Conservation (phyloP, 2,888 invertebrate species). For the Apomyelois bistriatella region DNA sequence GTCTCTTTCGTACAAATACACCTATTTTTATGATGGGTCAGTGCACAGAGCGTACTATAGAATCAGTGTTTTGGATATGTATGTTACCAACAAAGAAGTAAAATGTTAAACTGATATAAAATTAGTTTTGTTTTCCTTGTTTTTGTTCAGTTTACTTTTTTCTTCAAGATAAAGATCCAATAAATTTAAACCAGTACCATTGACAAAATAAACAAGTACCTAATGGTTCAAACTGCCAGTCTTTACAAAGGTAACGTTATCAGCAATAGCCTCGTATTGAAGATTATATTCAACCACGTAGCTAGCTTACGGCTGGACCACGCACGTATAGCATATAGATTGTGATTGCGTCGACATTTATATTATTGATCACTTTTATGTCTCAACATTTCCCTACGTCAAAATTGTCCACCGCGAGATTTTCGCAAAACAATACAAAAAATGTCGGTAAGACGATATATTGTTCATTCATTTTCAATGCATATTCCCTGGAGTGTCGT, state of each 20-base stretch:
- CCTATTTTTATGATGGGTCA: too few species aligned
- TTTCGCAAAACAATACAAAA: background rate
- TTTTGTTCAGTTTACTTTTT: too few species aligned
- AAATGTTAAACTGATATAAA: too few species aligned
- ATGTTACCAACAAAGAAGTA: too few species aligned
- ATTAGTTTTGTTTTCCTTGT: too few species aligned
- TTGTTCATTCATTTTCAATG: conserved; percentile 27
- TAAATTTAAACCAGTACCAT: too few species aligned
- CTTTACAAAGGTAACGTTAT: conserved; percentile 67
- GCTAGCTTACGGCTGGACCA: background rate
- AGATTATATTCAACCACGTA: conserved; percentile 59
- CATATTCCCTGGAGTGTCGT: conserved; percentile 35
- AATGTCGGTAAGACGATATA: background rate
- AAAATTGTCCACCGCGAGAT: background rate
- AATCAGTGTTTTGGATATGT: too few species aligned
- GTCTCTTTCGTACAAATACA: too few species aligned
- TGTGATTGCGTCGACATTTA: background rate
- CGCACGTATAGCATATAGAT: background rate
- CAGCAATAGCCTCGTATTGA: conserved; percentile 71
- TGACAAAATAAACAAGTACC: conserved; percentile 14
- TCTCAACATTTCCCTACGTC: background rate
- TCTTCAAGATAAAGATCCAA: too few species aligned
- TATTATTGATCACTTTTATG: background rate
- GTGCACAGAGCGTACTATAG: too few species aligned
- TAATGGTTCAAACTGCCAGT: conserved; percentile 26